phyloP scores from a whole-genome alignment of 1,140 invertebrate genomes.

The Brachystomella parvula region DNA sequence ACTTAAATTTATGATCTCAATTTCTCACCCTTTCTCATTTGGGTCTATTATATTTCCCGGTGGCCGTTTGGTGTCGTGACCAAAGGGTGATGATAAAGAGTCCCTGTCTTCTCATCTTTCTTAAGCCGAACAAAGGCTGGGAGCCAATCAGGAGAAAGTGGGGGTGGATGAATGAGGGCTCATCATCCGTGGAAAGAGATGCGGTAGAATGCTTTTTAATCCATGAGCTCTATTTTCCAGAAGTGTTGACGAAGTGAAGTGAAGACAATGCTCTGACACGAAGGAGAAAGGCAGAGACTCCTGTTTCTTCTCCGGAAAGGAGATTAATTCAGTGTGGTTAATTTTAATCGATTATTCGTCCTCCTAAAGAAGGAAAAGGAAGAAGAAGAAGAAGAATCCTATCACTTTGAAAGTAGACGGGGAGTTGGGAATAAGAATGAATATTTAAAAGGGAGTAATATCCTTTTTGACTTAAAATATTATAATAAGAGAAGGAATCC shows the following conservation, averaged over 20 bases:
- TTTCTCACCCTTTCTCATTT: neutral
- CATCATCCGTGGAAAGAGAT: neutral
- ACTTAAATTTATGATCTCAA: neutral
- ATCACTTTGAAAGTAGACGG: too few species aligned
- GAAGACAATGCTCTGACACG: neutral
- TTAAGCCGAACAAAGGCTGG: neutral
- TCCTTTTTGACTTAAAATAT: slow-evolving; percentile 30
- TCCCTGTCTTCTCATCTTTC: too few species aligned
- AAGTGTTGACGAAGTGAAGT: neutral
- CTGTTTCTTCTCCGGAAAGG: slow-evolving; percentile 19
- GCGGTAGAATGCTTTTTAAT: neutral
- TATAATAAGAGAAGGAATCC: slow-evolving; percentile 27
- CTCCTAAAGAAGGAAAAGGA: slow-evolving; percentile 4
- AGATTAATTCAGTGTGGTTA: slow-evolving; percentile 35
- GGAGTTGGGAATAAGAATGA: slow-evolving; percentile 26
- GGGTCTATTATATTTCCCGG: neutral
- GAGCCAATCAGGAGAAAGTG: neutral
- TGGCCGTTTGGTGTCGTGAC: too few species aligned
- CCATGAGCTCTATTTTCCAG: neutral
- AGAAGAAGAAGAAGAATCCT: neutral
- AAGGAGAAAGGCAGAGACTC: slow-evolving; percentile 16
- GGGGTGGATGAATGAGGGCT: neutral
- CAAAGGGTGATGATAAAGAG: too few species aligned
- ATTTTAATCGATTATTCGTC: slow-evolving; percentile 37
- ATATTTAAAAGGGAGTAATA: slow-evolving; percentile 32